phyloP scores from a whole-genome alignment of 2,888 invertebrate species.

The Chrysolina americana region DNA sequence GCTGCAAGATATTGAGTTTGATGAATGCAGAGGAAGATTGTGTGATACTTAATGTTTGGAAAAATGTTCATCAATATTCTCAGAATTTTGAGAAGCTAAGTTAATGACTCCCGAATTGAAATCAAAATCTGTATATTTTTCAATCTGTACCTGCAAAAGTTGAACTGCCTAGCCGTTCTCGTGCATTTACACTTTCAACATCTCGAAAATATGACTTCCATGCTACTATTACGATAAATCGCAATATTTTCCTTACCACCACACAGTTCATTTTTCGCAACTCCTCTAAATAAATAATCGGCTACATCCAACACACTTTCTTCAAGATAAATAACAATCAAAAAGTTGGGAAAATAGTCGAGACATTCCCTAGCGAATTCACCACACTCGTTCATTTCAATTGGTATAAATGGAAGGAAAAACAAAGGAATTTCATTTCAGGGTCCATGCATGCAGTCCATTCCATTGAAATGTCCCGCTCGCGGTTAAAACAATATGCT shows the following conservation, averaged over 20 bases:
- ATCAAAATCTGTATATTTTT: too few species aligned
- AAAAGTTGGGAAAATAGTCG: neutral
- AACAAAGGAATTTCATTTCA: slow-evolving; percentile 2
- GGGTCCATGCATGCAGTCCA: slow-evolving; percentile 4
- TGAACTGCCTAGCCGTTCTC: too few species aligned
- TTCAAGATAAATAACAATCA: neutral
- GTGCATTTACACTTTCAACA: too few species aligned
- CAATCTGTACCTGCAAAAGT: too few species aligned
- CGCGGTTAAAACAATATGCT: slow-evolving; percentile 18
- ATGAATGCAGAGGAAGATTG: too few species aligned
- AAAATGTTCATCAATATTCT: too few species aligned
- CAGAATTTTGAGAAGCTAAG: too few species aligned
- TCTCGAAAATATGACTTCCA: neutral
- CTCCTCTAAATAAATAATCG: neutral
- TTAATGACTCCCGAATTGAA: too few species aligned
- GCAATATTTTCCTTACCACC: neutral
- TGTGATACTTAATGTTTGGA: too few species aligned
- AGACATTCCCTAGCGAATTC: neutral
- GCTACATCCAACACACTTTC: neutral
- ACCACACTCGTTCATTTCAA: neutral
- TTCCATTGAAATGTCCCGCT: slow-evolving; percentile 9
- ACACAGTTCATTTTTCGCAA: neutral
- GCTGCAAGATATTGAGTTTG: too few species aligned
- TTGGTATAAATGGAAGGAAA: neutral
- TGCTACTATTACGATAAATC: neutral